Percentiles rank a stretch among this genome's conserved stretches.
phyloP scores from a whole-genome alignment of 2,888 invertebrate species.

The Eupithecia pulchellata region DNA sequence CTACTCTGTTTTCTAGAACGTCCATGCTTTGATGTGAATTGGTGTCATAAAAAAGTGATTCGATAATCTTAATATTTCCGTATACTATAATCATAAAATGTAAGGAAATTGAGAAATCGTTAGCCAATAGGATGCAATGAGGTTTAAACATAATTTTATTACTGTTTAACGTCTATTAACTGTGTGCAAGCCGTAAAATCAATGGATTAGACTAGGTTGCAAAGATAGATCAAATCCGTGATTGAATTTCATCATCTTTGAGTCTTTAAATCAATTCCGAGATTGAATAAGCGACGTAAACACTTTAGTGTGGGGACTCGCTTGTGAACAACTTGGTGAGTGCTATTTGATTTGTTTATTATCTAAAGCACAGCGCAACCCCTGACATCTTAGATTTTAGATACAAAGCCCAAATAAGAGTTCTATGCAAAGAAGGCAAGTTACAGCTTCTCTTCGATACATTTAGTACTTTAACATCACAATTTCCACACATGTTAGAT shows the following conservation, averaged over 20 bases:
- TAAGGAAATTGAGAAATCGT: background rate
- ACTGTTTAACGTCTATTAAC: background rate
- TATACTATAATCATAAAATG: background rate
- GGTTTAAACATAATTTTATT: background rate
- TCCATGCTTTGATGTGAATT: background rate
- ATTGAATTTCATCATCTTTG: no score
- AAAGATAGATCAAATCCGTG: background rate
- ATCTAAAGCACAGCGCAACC: no score
- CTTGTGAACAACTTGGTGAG: no score
- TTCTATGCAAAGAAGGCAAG: no score
- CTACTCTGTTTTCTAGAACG: background rate
- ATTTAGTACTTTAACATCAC: background rate
- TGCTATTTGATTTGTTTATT: no score
- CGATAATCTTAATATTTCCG: constrained; percentile 1
- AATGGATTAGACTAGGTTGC: background rate
- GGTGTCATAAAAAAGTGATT: background rate
- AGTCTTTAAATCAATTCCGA: no score
- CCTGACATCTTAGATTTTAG: no score
- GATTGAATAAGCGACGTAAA: background rate
- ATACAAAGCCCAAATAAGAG: no score
- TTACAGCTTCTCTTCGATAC: no score
- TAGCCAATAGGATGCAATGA: background rate
- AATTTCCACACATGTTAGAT: background rate
- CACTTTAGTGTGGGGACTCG: background rate
- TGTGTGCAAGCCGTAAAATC: background rate